phyloP scores from a whole-genome alignment of 2,113 vertebrate genomes.

The Ia io region DNA sequence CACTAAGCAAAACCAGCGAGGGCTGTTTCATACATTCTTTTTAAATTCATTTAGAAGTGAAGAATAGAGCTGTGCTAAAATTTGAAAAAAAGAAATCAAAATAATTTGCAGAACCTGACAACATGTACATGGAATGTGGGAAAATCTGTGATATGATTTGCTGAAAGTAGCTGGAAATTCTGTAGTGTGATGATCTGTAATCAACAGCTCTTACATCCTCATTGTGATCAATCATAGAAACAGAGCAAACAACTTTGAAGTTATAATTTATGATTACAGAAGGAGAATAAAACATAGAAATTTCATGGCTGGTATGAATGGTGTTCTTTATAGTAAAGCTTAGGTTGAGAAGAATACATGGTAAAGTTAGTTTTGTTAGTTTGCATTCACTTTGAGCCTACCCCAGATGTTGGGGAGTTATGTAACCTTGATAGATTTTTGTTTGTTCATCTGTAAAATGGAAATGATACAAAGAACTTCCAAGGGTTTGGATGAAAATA shows the following conservation, averaged over 20 bases:
- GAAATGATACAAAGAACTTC: not conserved
- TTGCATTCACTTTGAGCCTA: not conserved
- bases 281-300: not conserved
- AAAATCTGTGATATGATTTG: not conserved
- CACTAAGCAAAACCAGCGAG: too few species aligned
- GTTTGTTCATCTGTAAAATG: not conserved
- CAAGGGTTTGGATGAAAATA: not conserved
- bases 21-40: not conserved
- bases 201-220: not conserved
- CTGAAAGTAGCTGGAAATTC: not conserved
- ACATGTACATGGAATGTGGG: not conserved
- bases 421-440: not conserved
- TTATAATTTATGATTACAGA: not conserved
- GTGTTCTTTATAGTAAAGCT: not conserved
- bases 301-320: not conserved
- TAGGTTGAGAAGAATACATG: not conserved
- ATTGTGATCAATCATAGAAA: not conserved
- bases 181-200: not conserved
- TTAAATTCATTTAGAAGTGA: not conserved
- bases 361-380: not conserved
- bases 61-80: not conserved
- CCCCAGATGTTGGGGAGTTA: not conserved
- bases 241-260: not conserved
- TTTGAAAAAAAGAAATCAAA: constrained; percentile 23
- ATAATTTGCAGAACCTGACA: not conserved